Evolutionary conservation across 2,888 invertebrate species (phyloP).

Genomic region (Malthinus seriepunctatus): DNA sequence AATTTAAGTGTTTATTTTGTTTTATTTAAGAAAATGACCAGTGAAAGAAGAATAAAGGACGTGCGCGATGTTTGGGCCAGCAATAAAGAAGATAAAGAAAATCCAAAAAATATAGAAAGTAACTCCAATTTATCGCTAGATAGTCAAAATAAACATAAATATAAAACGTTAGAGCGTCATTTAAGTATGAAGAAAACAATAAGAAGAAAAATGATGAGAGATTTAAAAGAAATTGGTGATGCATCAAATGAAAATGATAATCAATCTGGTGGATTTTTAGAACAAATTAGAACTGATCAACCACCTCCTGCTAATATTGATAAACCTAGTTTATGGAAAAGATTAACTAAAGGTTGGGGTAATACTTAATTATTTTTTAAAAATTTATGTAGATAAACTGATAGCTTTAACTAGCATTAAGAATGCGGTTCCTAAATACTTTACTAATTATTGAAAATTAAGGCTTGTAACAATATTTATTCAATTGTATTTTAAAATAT

Average conservation of each 20-base stretch:
- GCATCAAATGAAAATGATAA: slow-evolving; percentile 44
- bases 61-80: slow-evolving; percentile 63
- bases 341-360: slow-evolving; percentile 54
- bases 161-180: slow-evolving; percentile 76
- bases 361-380: slow-evolving; percentile 35
- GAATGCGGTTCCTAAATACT: slow-evolving; percentile 21
- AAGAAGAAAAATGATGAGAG: slow-evolving; percentile 82
- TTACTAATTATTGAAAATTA: neutral
- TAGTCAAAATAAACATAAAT: slow-evolving; percentile 69
- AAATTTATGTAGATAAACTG: slow-evolving; percentile 6
- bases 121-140: slow-evolving; percentile 57
- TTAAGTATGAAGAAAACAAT: slow-evolving; percentile 88
- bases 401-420: slow-evolving; percentile 23
- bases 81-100: slow-evolving; percentile 51
- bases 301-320: slow-evolving; percentile 54
- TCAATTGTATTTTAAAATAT: too few species aligned
- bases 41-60: slow-evolving; percentile 75
- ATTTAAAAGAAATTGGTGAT: slow-evolving; percentile 68
- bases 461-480: slow-evolving; percentile 7
- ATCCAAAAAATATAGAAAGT: slow-evolving; percentile 52
- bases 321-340: slow-evolving; percentile 55
- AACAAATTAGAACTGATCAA: slow-evolving; percentile 54
- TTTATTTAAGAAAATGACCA: slow-evolving; percentile 56
- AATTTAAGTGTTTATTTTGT: too few species aligned
- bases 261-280: slow-evolving; percentile 50